Evolutionary conservation across 2,797 vertebrate genomes (phyloP).

Genomic region (Coluber constrictor): DNA sequence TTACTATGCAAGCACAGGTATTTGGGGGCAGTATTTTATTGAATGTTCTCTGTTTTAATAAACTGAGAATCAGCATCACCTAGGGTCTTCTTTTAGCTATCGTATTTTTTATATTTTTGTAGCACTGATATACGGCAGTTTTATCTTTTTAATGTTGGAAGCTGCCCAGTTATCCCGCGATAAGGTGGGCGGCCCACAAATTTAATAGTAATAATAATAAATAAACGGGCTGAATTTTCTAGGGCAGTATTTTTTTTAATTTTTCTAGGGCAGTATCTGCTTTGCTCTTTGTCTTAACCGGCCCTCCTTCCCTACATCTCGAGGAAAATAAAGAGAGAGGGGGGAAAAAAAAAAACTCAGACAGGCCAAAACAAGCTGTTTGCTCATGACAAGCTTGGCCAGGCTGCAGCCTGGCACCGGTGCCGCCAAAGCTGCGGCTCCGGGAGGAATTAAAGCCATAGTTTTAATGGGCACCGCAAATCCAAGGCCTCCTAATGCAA

Average conservation of each 20-base stretch:
- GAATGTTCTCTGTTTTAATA: neutral
- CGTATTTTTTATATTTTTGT: neutral
- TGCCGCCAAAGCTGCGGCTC: constrained; percentile 58
- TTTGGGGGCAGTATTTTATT: neutral
- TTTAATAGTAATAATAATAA: no score
- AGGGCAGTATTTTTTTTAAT: constrained; percentile 14
- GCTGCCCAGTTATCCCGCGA: neutral
- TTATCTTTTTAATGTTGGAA: neutral
- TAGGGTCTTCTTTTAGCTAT: neutral
- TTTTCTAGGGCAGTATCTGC: constrained; percentile 14
- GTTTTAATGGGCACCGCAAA: constrained; percentile 72
- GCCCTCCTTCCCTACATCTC: constrained; percentile 43
- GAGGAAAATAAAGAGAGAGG: constrained; percentile 49
- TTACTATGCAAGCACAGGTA: neutral
- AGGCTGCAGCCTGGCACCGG: constrained; percentile 66
- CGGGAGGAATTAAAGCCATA: constrained; percentile 73
- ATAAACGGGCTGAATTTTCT: no score
- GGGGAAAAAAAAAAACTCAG: neutral
- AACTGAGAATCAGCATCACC: neutral
- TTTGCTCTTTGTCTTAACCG: constrained; percentile 48
- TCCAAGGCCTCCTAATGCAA: constrained; percentile 73
- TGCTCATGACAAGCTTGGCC: constrained; percentile 75
- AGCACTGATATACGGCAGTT: neutral
- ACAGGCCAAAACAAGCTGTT: constrained; percentile 71
- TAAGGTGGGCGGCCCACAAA: neutral